Percentiles rank a stretch among this genome's conserved stretches.
phyloP scores from a whole-genome alignment of 2,113 vertebrate genomes.

The Forbesichthys papilliferus region DNA sequence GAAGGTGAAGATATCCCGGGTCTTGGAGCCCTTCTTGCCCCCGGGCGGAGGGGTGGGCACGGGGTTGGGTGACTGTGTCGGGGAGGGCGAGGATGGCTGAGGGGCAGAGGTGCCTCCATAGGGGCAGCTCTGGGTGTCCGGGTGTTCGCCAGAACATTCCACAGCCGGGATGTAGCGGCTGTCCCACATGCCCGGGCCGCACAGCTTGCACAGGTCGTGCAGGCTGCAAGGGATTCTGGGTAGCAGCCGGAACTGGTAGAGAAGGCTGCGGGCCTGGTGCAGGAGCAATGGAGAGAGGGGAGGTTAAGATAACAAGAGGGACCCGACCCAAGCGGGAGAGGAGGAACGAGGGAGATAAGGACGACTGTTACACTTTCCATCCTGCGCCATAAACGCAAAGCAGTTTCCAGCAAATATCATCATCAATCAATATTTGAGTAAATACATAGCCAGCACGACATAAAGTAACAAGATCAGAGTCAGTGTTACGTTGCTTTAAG shows the following conservation, averaged over 20 bases:
- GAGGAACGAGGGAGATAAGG: constrained; percentile 12
- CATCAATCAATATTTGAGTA: constrained; percentile 23
- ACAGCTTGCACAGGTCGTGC: constrained; percentile 91
- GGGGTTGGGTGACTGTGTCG: constrained; percentile 54
- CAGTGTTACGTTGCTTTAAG: constrained; percentile 20
- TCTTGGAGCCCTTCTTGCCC: constrained; percentile 79
- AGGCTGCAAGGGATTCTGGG: constrained; percentile 95
- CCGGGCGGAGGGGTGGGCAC: constrained; percentile 62
- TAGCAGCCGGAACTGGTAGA: constrained; percentile 94
- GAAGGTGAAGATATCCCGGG: constrained; percentile 86
- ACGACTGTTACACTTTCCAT: too few species aligned
- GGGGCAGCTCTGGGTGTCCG: constrained; percentile 86
- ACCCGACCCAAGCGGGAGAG: not conserved
- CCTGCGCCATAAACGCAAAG: constrained; percentile 6
- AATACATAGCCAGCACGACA: constrained; percentile 30
- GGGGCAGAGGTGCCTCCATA: constrained; percentile 85
- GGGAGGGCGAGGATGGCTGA: constrained; percentile 74
- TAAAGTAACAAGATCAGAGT: constrained; percentile 43
- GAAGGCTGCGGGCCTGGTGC: constrained; percentile 89
- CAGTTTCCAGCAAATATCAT: constrained; percentile 6
- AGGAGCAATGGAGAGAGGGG: not conserved
- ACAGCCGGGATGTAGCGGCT: constrained; percentile 93
- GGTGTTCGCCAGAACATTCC: constrained; percentile 92
- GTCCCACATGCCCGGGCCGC: constrained; percentile 97
- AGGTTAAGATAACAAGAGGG: not conserved